phyloP scores from a whole-genome alignment of 2,888 invertebrate species.

The Cephus pygmeus region DNA sequence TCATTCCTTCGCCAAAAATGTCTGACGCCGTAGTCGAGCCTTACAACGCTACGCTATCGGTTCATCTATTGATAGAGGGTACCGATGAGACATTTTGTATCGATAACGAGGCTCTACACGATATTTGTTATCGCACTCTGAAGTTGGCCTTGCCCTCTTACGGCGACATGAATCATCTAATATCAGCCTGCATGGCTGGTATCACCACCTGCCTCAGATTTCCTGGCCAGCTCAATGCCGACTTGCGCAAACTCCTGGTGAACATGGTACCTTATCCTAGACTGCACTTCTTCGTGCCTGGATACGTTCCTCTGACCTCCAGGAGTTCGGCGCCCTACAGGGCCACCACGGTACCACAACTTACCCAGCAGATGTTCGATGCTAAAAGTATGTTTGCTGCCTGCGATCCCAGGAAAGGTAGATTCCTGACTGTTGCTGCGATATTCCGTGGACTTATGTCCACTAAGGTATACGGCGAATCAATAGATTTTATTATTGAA shows the following conservation, averaged over 20 bases:
- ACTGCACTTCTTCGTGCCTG: conserved; percentile 90
- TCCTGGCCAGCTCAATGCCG: conserved; percentile 94
- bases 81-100: conserved; percentile 93
- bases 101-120: conserved; percentile 92
- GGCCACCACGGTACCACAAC: conserved; percentile 78
- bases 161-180: conserved; percentile 92
- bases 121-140: conserved; percentile 91
- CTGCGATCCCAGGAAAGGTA: conserved; percentile 79
- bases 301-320: conserved; percentile 80
- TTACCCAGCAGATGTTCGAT: conserved; percentile 83
- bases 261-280: conserved; percentile 98
- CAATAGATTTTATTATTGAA: conserved; percentile 15
- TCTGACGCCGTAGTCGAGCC: conserved; percentile 94
- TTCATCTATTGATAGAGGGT: conserved; percentile 90
- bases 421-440: conserved; percentile 78
- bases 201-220: conserved; percentile 91
- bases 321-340: conserved; percentile 77
- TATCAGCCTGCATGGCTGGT: conserved; percentile 87
- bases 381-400: conserved; percentile 85
- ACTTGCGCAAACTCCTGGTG: conserved; percentile 89
- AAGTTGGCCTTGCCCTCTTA: conserved; percentile 91
- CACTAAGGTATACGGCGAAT: conserved; percentile 70
- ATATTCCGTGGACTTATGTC: conserved; percentile 79
- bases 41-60: conserved; percentile 90
- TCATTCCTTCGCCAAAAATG: conserved; percentile 86